Percentiles rank a stretch among this genome's conserved stretches.
Conservation (phyloP, 2,113 vertebrate species). For the Myiopsitta monachus region DNA sequence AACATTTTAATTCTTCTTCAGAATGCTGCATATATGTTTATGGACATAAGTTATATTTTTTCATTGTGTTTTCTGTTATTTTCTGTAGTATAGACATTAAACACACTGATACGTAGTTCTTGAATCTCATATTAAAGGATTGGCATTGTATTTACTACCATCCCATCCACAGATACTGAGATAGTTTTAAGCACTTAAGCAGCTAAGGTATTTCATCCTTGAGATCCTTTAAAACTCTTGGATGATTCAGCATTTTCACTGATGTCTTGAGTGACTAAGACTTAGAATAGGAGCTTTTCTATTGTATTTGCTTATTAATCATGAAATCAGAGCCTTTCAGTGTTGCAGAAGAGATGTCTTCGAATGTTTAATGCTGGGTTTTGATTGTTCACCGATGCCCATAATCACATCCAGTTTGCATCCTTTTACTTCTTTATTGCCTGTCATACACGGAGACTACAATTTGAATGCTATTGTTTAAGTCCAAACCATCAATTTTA, state of each 20-base stretch:
- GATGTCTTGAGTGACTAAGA: neutral
- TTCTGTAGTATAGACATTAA: slow-evolving; percentile 8
- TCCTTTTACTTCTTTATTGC: neutral
- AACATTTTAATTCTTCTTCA: slow-evolving; percentile 4
- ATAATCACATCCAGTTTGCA: neutral
- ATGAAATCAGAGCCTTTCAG: slow-evolving; percentile 67
- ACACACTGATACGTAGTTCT: neutral
- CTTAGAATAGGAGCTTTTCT: slow-evolving; percentile 4
- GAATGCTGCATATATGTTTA: neutral
- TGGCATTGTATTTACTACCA: neutral
- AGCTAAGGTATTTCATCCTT: neutral
- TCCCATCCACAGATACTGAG: neutral
- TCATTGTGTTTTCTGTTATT: neutral
- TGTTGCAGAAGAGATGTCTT: neutral
- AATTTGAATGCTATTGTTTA: neutral
- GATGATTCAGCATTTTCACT: slow-evolving; percentile 17
- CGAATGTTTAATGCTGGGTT: neutral
- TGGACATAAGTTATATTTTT: neutral
- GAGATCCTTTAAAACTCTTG: slow-evolving; percentile 28
- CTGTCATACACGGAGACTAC: neutral
- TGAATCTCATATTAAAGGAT: neutral
- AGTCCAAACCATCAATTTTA: neutral
- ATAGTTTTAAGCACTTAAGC: neutral
- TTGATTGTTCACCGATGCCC: neutral
- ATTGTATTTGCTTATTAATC: slow-evolving; percentile 52